Base-by-base conservation (phyloP, 2,888 invertebrate species). In the Blastobasis lacticolella region DNA sequence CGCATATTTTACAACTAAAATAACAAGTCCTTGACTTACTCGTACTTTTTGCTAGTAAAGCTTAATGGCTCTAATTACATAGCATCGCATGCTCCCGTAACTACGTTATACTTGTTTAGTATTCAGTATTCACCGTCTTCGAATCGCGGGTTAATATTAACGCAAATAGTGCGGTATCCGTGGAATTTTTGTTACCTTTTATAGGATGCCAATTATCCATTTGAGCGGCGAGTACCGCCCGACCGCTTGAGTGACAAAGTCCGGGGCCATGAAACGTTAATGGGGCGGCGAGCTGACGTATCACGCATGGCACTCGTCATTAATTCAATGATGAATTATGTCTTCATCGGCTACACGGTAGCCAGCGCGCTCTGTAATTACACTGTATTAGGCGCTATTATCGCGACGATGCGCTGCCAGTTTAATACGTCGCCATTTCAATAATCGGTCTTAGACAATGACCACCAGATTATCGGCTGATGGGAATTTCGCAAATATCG, bases 371-470 rank as follows among this genome's bases (percentile, higher is more conserved):
- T 63, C 72, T 79, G 69, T 79, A 81, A 86, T 85, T 85, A 85
- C 71, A 63, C 66, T 63, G 64, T 75, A 83, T 84, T 83, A 82
- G 62, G 65, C 62, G 67, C 73, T 75, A 83, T 84, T 83, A 83
- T 73, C 68, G 69, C 66, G 73, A 80, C 66, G 73, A 73, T 63
- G 67, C 59, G 64, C 77, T 69, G 84, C 85, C 76, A 78, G 67
- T 76, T 73, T 81, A 82, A 84, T 84, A 69, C 71, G 67, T 63
- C 66, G 67, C 70, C 71, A 75, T 83, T 79, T 69, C 69, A 70
- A 75, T 84, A 83, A 84, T 78, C 74, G 71, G 53, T 62, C 68
- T 70, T 71, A 80, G 77, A 79, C 80, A 82, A 81, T 78, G 67
- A 65, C 71, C 71, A 64, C 62, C 60, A 64, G 58, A 63, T 66